Conservation (phyloP, 2,888 invertebrate genomes). For the Morpho helenor region DNA sequence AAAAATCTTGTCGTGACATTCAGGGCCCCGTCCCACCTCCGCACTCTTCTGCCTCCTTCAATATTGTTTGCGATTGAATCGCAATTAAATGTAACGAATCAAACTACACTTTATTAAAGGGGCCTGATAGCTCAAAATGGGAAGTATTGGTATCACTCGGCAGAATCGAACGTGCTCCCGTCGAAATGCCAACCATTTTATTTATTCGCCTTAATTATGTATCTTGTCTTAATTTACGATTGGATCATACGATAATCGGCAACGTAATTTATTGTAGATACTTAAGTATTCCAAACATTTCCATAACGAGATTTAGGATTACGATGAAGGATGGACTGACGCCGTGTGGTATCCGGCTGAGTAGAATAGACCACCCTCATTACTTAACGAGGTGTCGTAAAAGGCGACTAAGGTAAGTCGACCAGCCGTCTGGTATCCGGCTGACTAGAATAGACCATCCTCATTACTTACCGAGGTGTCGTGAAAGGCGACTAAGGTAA, state of each 20-base stretch:
- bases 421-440: no score
- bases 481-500: no score
- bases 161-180: conserved; percentile 77
- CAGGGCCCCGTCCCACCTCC: conserved; percentile 72
- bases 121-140: conserved; percentile 74
- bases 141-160: conserved; percentile 48
- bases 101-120: conserved; percentile 76
- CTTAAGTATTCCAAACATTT: conserved; percentile 73
- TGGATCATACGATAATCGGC: conserved; percentile 79
- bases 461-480: no score
- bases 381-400: no score
- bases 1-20: conserved; percentile 80
- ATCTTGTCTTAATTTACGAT: conserved; percentile 80
- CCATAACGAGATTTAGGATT: conserved; percentile 77
- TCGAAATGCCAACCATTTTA: conserved; percentile 79
- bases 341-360: no score
- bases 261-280: conserved; percentile 75
- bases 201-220: conserved; percentile 80
- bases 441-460: no score
- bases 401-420: no score
- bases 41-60: conserved; percentile 68
- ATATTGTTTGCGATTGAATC: conserved; percentile 78
- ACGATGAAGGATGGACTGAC: conserved; percentile 46
- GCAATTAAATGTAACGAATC: conserved; percentile 75
- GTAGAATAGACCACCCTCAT: no score